A percentile compares a stretch with the other conserved stretches of the same genome.
Evolutionary conservation across 2,113 vertebrate genomes (phyloP).

Genomic region (Hemichromis elongatus): DNA sequence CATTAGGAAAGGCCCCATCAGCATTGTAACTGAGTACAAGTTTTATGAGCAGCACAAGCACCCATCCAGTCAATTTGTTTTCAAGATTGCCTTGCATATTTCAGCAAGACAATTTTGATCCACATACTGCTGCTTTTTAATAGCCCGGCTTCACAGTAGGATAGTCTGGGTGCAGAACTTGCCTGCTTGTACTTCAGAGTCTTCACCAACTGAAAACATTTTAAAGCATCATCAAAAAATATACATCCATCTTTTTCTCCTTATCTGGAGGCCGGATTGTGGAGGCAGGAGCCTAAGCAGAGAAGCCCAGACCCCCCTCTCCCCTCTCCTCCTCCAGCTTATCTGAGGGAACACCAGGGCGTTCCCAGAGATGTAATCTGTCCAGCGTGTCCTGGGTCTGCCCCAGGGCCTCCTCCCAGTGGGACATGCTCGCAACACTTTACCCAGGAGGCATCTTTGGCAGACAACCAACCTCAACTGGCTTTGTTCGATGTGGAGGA

Average conservation of each 20-base stretch:
- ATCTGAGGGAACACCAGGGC: fast-evolving
- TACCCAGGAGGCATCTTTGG: neutral
- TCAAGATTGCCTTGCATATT: neutral
- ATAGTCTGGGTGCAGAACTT: neutral
- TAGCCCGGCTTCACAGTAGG: fast-evolving
- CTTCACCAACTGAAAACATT: neutral
- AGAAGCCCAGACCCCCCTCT: neutral
- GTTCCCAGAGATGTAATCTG: neutral
- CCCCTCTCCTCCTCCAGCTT: neutral
- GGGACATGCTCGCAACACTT: neutral
- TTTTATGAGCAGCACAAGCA: neutral
- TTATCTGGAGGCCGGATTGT: fast-evolving
- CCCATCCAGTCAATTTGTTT: neutral
- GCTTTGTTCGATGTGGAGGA: too few species aligned
- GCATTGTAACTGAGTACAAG: neutral
- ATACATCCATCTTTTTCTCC: neutral
- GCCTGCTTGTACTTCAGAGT: neutral
- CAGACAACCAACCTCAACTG: too few species aligned
- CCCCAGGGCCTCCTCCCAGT: fast-evolving
- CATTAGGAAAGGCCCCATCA: neutral
- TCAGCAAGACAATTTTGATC: neutral
- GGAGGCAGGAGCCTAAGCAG: neutral
- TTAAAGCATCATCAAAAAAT: neutral
- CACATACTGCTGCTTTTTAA: neutral
- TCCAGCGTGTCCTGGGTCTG: neutral